These are phyloP conservation scores for Saccostrea echinata DNA, from an alignment of 1,140 invertebrate species.

Conservation along the genomic window DNA sequence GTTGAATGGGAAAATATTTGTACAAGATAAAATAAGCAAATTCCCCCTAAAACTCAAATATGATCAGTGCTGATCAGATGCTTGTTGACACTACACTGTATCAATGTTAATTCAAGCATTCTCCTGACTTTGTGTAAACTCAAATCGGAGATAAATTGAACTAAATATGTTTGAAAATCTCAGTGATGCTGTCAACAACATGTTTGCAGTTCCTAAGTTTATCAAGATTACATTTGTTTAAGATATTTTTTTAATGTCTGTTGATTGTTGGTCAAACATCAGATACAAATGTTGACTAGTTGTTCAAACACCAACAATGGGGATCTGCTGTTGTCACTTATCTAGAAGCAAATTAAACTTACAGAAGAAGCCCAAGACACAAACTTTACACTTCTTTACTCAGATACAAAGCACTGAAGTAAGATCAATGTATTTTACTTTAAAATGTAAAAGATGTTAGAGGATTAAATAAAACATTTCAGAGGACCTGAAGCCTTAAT, in stretches of 20 bases:
- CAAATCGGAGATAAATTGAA: slow-evolving; percentile 46
- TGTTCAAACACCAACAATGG: background rate
- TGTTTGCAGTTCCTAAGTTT: slow-evolving; percentile 43
- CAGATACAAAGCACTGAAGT: too few relatives aligned
- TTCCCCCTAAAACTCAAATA: slow-evolving; percentile 48
- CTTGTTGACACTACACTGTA: slow-evolving; percentile 47
- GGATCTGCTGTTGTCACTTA: background rate
- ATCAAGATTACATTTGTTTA: slow-evolving; percentile 43
- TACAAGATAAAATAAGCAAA: slow-evolving; percentile 49
- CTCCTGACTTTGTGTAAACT: slow-evolving; percentile 45
- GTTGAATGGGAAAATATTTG: slow-evolving; percentile 43
- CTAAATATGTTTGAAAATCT: slow-evolving; percentile 45
- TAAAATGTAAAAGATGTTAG: too few relatives aligned
- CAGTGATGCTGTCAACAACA: slow-evolving; percentile 25
- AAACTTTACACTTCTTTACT: too few relatives aligned
- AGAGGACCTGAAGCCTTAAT: too few relatives aligned
- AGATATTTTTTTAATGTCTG: slow-evolving; percentile 37
- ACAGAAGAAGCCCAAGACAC: too few relatives aligned
- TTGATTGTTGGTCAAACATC: slow-evolving; percentile 36
- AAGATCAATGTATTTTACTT: too few relatives aligned
- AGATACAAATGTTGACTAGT: slow-evolving; percentile 24
- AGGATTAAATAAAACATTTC: too few relatives aligned
- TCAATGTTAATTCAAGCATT: slow-evolving; percentile 46
- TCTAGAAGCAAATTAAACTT: too few relatives aligned
- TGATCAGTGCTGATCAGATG: slow-evolving; percentile 49